Evolutionary conservation across 2,888 invertebrate genomes (phyloP), one percentile per base, ranked within the genome.

Genomic region (Catonia carolina): DNA sequence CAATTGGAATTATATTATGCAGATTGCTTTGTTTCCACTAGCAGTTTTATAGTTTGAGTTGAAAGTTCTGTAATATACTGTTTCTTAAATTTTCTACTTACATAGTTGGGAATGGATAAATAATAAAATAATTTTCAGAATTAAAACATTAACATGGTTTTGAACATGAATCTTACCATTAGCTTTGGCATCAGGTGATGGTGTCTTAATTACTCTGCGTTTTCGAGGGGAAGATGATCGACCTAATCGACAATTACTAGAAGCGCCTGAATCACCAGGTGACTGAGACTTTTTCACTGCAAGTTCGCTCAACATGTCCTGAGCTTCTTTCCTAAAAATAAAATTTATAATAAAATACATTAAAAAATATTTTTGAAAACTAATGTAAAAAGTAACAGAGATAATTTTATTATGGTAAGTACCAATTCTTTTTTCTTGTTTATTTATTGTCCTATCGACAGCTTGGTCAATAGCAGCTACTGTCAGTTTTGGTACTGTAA

Each of bases 241-340:
- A 12, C 57, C 59, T 66, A 69, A 71, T 73, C 77, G 67, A 75
- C 67, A 58, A 57, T 67, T 66, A 54, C 67, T 70, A 1, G 73
- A 72, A 12, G 72, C 71, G 51, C 70, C 72, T 14, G 73, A 72
- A 60, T 75, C 73, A 65, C 81, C 81, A 2, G 85, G 84, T 8
- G 64, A 62, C 55, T 63, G 62, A 18, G 62, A 63, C 63, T 88
- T 84, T 39, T 86, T 78, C 35, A 85, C 84, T 2, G 89, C 87
- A 66, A 89, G 75, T 72, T 89, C 89, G 69, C 85, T 86, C 50
- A 90, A 75, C 85, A 89, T 86, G 65, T 89, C 88, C 58, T 88
- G 82, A 55, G 90, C 90, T 77, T 90, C 89, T 75, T 88, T 83
- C 70, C 87, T 67, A 58, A 27, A 61, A 55, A 39, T 27, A n/a